These are phyloP conservation scores for Mycogona germanica DNA, from an alignment of 2,888 invertebrate species.

Conservation along the genomic window DNA sequence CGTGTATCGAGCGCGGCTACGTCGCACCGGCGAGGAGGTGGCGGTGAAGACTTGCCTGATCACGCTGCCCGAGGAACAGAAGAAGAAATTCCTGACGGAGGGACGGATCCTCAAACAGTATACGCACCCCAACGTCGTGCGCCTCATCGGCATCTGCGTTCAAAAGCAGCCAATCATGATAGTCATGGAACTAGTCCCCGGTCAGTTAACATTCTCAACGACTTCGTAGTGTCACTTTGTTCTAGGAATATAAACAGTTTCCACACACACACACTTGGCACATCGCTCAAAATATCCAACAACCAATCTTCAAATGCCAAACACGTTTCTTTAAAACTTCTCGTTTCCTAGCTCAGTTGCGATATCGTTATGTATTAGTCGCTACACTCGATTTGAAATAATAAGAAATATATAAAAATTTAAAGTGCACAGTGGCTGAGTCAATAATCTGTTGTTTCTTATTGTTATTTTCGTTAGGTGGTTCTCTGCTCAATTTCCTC, in stretches of 20 bases:
- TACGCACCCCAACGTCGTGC: constrained; percentile 91
- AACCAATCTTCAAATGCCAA: background rate
- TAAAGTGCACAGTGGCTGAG: constrained; percentile 1
- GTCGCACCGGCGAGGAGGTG: constrained; percentile 64
- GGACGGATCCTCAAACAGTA: constrained; percentile 92
- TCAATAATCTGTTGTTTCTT: no score
- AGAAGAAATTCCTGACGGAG: constrained; percentile 88
- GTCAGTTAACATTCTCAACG: constrained; percentile 41
- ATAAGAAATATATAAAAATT: no score
- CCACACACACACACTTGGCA: background rate
- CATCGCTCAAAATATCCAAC: no score
- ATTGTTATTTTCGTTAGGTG: constrained; percentile 48
- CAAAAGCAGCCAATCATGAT: constrained; percentile 98
- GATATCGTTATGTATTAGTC: no score
- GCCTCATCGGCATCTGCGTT: constrained; percentile 92
- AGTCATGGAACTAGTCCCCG: constrained; percentile 92
- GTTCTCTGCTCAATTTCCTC: constrained; percentile 77
- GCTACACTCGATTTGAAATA: no score
- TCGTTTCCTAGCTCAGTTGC: no score
- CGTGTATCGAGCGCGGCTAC: constrained; percentile 81
- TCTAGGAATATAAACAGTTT: background rate
- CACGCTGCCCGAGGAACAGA: constrained; percentile 83
- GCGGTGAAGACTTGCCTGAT: constrained; percentile 94
- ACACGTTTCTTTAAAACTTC: background rate
- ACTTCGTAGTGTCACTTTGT: background rate